Evolutionary conservation across 37 sponge, comb jelly and placozoan species (phyloP).

Genomic region (Mnemiopsis leidyi): DNA sequence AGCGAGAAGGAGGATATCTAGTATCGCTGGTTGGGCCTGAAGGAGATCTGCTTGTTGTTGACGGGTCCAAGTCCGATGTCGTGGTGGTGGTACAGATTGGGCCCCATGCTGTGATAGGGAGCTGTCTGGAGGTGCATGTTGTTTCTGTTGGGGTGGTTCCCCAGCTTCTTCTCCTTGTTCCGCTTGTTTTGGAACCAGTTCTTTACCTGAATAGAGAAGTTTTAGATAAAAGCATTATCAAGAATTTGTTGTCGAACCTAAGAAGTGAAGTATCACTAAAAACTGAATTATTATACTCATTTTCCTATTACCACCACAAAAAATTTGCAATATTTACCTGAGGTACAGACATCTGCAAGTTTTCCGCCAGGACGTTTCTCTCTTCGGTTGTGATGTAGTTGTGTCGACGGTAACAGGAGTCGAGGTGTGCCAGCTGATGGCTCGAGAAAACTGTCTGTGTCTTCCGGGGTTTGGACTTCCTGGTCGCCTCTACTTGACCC

Average conservation of each 20-base stretch:
- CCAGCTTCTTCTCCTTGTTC: constrained; percentile 54
- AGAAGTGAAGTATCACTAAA: no score
- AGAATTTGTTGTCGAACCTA: background rate
- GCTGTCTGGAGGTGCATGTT: background rate
- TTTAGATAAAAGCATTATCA: background rate
- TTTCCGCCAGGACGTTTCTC: background rate
- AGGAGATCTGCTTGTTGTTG: background rate
- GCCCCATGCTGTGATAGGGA: background rate
- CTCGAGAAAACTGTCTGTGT: constrained; percentile 46
- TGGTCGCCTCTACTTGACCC: constrained; percentile 64
- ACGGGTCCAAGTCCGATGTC: background rate
- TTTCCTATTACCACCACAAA: no score
- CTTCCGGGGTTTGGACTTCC: constrained; percentile 54
- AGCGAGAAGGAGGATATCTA: background rate
- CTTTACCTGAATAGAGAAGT: constrained; percentile 63
- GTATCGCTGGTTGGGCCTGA: background rate
- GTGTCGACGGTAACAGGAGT: background rate
- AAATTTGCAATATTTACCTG: no score
- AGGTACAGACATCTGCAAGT: constrained; percentile 5
- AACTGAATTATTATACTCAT: no score
- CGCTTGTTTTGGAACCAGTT: constrained; percentile 65
- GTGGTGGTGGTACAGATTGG: background rate
- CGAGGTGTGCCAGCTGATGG: background rate
- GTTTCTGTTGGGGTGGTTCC: constrained; percentile 46
- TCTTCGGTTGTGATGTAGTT: constrained; percentile 63